phyloP scores from a whole-genome alignment of 1,140 invertebrate species.

The Drosophila melanogaster region Release_6_plus_ISO1_MT NT_033777.3:12541001-12541500 shows the following conservation, averaged over 20 bases:
- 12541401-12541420: constrained; percentile 5
- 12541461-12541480: constrained; percentile 35
- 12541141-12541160: too few species aligned
- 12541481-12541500: constrained; percentile 33
- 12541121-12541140: not conserved
- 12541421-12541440: not conserved
- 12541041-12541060: constrained; percentile 37
- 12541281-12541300: constrained; percentile 51
- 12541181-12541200: constrained; percentile 62
- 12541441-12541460: constrained; percentile 3
- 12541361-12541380: constrained; percentile 69
- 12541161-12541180: not conserved
- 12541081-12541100: constrained; percentile 24
- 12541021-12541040: constrained; percentile 61
- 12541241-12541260: constrained; percentile 75
- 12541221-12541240: constrained; percentile 53
- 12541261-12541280: constrained; percentile 77
- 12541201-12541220: constrained; percentile 68
- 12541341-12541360: not conserved
- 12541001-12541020: constrained; percentile 8
- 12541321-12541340: constrained; percentile 42
- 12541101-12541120: constrained; percentile 29
- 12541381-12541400: constrained; percentile 75
- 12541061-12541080: constrained; percentile 34
- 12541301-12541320: constrained; percentile 27